phyloP scores from a whole-genome alignment of 2,888 invertebrate species.

The Pelosia muscerda region DNA sequence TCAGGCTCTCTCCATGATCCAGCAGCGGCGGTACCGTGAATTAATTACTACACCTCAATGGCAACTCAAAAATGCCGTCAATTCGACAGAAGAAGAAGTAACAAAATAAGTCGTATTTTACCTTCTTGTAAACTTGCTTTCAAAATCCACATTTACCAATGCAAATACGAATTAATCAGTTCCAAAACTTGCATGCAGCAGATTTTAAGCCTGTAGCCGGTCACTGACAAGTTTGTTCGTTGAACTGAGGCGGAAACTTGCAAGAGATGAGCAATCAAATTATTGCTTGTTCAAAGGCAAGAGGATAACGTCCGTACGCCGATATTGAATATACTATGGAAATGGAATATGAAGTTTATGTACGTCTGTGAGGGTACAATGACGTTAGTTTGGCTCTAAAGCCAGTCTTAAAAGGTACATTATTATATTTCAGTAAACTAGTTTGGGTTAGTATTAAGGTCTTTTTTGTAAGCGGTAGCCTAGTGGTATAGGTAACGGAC shows the following conservation, averaged over 20 bases:
- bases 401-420: background rate
- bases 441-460: background rate
- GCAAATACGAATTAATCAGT: slow-evolving; percentile 8
- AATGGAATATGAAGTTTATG: slow-evolving; percentile 68
- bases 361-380: slow-evolving; percentile 45
- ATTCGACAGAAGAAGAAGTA: no score
- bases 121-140: background rate
- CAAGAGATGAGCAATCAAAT: slow-evolving; percentile 78
- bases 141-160: background rate
- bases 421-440: background rate
- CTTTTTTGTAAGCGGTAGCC: no score
- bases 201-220: slow-evolving; percentile 64
- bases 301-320: slow-evolving; percentile 67
- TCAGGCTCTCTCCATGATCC: no score
- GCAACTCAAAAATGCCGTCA: no score
- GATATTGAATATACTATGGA: slow-evolving; percentile 66
- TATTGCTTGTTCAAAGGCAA: slow-evolving; percentile 81
- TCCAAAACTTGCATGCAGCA: slow-evolving; percentile 22
- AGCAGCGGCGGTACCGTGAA: no score
- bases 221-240: slow-evolving; percentile 68
- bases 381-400: slow-evolving; percentile 43
- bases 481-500: no score
- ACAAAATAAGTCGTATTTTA: no score
- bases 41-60: no score
- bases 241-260: slow-evolving; percentile 67